Evolutionary conservation across 2,797 vertebrate genomes (phyloP), one percentile per base, ranked within the genome.

Genomic region (Platalea minor): DNA sequence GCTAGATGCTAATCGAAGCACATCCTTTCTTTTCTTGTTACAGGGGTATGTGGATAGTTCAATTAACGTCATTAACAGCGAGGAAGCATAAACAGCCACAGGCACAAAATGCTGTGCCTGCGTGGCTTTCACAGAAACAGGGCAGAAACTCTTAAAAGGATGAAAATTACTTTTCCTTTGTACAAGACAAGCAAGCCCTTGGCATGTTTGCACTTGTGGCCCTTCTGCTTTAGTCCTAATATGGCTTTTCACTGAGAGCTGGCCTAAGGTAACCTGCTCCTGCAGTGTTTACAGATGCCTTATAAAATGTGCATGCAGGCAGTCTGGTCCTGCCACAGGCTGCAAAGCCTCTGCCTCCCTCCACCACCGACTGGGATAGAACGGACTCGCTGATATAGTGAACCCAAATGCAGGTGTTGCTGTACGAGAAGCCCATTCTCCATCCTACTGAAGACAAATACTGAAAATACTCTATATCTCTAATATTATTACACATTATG

Each of bases 11-110:
- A 94, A 93, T 90, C 11, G 33, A 86, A 82, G 65, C 72, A 67
- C 68, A 84, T 94, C 85, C 90, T 95, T 94, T 77, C 75, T 89
- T 94, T 91, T 83, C 91, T 84, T 73, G 43, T 94, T 93, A 41
- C 67, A 76, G 61, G 50, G 45, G 50, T 85, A 75, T 67, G 45
- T 45, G 67, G 88, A 73, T 85, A 77, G 81, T 86, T 96, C 79
- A 91, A 50, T 94, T 96, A 95, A 46, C 13, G 2, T 89, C 65
- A 60, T 41, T 88, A 69, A 18, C 73, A 46, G 33, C 9, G 15
- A 96, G 86, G 65, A 92, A 76, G 85, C 80, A 56, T 67, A 60
- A 96, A 81, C 73, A 94, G 89, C 95, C 81, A 18, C 59, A 59
- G 88, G 89, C 91, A 86, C 60, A 78, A 56, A 60, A 60, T 3